Base-by-base conservation (phyloP, 2,797 vertebrate species). In the Aulostomus chinensis region DNA sequence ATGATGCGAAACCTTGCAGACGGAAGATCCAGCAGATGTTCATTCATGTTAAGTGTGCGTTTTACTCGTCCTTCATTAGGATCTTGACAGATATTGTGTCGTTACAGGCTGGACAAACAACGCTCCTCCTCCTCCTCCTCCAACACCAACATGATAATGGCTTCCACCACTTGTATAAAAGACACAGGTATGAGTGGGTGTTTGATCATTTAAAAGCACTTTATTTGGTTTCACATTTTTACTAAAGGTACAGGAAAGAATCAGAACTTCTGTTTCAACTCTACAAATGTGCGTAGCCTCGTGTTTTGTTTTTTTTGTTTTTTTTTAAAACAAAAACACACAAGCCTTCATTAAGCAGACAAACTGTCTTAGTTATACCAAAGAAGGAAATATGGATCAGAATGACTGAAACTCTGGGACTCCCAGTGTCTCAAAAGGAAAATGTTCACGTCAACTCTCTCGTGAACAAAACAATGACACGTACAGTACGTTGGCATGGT, bases 171-270 rank as follows among this genome's bases (percentile, higher is more conserved):
- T 64, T 67, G 46, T 7, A 16, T 34, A 18, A 86, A 70, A 70
- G 37, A 59, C 17, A 55, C 39, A 74, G 80, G 78, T 84, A 83
- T 13, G 59, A 42, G 15, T n/a, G n/a, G n/a, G n/a, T 49, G 18
- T 11, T 11, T 29, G 4, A 55, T 45, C n/a, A n/a, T n/a, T n/a
- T 40, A 9, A 31, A 51, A 46, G 26, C 14, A 17, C 9, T 18
- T n/a, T 13, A 25, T 31, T 11, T 3, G 0, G 3, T 35, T 17
- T 34, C 3, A 10, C 25, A 15, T 18, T 2, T 9, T 35, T 11
- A 43, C 2, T 32, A n/a, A n/a, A n/a, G n/a, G n/a, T n/a, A n/a
- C n/a, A n/a, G n/a, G n/a, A n/a, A n/a, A n/a, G n/a, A n/a, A n/a
- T n/a, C n/a, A n/a, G n/a, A n/a, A n/a, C n/a, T n/a, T n/a, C n/a